Conservation (phyloP, 2,797 vertebrate genomes). For the Dallia pectoralis region DNA sequence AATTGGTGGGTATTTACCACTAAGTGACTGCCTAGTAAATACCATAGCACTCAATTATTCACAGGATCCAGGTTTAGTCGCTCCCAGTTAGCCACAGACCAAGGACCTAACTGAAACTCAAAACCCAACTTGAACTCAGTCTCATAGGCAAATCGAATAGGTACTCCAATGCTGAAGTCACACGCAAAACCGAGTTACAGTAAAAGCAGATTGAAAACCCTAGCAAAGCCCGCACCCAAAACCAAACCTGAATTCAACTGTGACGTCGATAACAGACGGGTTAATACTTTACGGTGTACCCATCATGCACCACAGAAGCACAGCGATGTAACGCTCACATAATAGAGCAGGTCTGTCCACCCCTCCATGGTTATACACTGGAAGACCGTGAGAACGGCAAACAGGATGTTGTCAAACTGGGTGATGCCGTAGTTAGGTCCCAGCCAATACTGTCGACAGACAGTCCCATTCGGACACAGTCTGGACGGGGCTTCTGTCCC, state of each 20-base stretch:
- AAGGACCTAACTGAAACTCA: background rate
- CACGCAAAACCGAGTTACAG: background rate
- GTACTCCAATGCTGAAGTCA: no score
- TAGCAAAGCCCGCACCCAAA: background rate
- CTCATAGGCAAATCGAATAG: background rate
- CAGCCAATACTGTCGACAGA: conserved; percentile 86
- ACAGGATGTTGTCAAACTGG: conserved; percentile 97
- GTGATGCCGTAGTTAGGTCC: conserved; percentile 95
- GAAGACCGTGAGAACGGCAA: conserved; percentile 94
- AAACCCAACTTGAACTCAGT: background rate
- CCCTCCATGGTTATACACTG: conserved; percentile 99
- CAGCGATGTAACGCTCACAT: conserved; percentile 72
- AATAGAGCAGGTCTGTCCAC: conserved; percentile 94
- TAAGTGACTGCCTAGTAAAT: background rate
- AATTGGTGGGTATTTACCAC: background rate
- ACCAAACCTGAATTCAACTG: background rate
- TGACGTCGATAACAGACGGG: background rate
- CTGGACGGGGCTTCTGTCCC: conserved; percentile 81
- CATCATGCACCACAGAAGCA: background rate
- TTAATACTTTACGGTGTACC: background rate
- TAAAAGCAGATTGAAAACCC: background rate
- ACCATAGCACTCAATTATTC: background rate
- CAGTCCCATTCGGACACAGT: conserved; percentile 85
- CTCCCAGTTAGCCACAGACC: background rate
- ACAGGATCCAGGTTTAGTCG: background rate